Base-by-base conservation (phyloP, 2,888 invertebrate genomes). In the Meloe dianella region DNA sequence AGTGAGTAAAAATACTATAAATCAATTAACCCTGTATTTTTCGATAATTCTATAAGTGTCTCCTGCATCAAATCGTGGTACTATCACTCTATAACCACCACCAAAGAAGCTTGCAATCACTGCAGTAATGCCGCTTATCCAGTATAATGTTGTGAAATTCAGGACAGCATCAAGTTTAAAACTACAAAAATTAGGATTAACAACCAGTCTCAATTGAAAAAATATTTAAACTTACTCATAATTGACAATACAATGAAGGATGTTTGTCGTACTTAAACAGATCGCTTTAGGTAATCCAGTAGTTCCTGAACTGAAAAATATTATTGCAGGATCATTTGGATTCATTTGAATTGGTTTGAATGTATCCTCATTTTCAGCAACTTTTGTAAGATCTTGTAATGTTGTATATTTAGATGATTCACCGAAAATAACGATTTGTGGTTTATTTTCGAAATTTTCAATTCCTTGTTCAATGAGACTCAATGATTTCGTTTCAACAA, bases 241-340 rank as follows among this genome's bases (percentile, higher is more conserved):
- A 17, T 3, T 17, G 17, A 12, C n/a, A n/a, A 20, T 9, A 47
- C 20, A 47, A 20, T 20, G 20, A 22, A 47, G 47, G 1, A 47
- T 20, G 22, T 10, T 47, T 20, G 0, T 8, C 2, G 47, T 57
- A 38, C 38, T 61, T 10, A 61, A 61, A 32, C 61, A 77, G 12
- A 81, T 75, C 29, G 77, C 79, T 71, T 81, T 81, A 0, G 80
- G 78, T 17, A 75, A 60, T 10, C 80, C 80, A 6, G 80, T 80
- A 4, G 79, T 79, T 0, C 81, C 82, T 68, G 81, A 82, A 35
- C 80, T 81, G 63, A 80, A 83, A 35, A 78, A 74, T 59, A 81
- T 75, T 8, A 78, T 54, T 2, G 77, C 77, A 2, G 76, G 78
- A 14, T 75, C 72, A 24, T 72, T 61, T 22, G 68, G 65, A 12